Conservation (phyloP, 2,113 vertebrate genomes). For the Sterna hirundo region DNA sequence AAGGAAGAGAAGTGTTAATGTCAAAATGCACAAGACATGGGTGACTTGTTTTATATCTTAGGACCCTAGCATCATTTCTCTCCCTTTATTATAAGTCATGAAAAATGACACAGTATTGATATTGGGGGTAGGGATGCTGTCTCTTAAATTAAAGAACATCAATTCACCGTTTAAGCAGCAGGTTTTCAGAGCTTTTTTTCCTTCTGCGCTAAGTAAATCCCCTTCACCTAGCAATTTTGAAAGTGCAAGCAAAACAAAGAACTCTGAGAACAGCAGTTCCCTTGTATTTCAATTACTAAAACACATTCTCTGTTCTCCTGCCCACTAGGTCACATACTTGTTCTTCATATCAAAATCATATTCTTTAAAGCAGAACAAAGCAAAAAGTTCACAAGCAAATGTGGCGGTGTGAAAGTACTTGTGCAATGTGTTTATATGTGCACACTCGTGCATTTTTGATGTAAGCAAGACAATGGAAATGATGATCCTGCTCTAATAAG, state of each 20-base stretch:
- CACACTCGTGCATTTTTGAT: not conserved
- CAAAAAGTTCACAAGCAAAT: conserved; percentile 4
- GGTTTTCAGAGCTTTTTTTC: conserved; percentile 25
- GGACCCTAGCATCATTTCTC: conserved; percentile 61
- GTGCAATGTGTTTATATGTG: not conserved
- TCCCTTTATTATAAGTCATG: conserved; percentile 70
- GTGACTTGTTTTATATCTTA: conserved; percentile 72
- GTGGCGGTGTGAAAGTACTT: not conserved
- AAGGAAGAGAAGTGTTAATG: conserved; percentile 77
- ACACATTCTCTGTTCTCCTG: not conserved
- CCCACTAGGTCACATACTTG: not conserved
- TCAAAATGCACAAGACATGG: conserved; percentile 70
- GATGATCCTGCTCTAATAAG: not conserved
- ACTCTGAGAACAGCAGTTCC: not conserved
- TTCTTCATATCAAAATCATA: not conserved
- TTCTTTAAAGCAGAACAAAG: not conserved
- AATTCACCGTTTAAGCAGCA: conserved; percentile 51
- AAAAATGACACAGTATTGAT: conserved; percentile 83
- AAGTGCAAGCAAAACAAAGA: conserved; percentile 10
- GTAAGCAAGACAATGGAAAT: not conserved
- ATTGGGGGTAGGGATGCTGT: conserved; percentile 63
- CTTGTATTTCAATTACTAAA: not conserved
- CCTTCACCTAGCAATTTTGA: not conserved
- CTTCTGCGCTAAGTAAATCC: conserved; percentile 4
- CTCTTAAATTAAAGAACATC: conserved; percentile 70